phyloP scores from a whole-genome alignment of 2,797 vertebrate genomes.

The Cynodonichthys magdalenae region DNA sequence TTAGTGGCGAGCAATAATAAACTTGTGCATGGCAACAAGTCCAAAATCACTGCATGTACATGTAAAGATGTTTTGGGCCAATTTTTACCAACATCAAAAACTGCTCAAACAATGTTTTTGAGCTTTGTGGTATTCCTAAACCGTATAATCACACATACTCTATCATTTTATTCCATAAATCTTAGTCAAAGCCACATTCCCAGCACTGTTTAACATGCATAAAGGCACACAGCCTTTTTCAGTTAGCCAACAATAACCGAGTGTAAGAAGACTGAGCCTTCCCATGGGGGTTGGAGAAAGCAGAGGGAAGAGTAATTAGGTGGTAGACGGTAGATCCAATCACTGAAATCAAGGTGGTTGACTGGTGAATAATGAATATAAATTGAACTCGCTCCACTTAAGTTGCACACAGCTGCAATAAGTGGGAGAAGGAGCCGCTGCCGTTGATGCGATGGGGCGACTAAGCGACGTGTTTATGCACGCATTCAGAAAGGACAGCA shows the following conservation, averaged over 20 bases:
- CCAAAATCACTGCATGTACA: too few species aligned
- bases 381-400: slow-evolving; percentile 72
- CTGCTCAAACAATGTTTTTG: too few species aligned
- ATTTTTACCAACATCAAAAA: too few species aligned
- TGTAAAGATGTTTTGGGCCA: too few species aligned
- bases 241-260: slow-evolving; percentile 19
- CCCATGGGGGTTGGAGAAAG: slow-evolving; percentile 52
- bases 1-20: too few species aligned
- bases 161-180: too few species aligned
- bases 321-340: slow-evolving; percentile 74
- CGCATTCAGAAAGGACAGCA: slow-evolving; percentile 48
- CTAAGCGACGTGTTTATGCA: slow-evolving; percentile 57
- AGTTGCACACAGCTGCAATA: slow-evolving; percentile 20
- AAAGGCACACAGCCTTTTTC: slow-evolving; percentile 18
- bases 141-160: too few species aligned
- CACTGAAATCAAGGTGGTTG: slow-evolving; percentile 80
- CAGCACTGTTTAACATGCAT: slow-evolving; percentile 43
- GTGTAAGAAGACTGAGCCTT: slow-evolving; percentile 48
- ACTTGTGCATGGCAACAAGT: too few species aligned
- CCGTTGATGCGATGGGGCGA: slow-evolving; percentile 57
- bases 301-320: slow-evolving; percentile 47
- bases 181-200: neutral
- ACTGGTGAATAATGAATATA: slow-evolving; percentile 86
- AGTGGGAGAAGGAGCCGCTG: slow-evolving; percentile 56
- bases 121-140: too few species aligned